These are phyloP conservation scores for Laticauda laticaudata DNA, from an alignment of 2,113 vertebrate species.

Conservation along the genomic window DNA sequence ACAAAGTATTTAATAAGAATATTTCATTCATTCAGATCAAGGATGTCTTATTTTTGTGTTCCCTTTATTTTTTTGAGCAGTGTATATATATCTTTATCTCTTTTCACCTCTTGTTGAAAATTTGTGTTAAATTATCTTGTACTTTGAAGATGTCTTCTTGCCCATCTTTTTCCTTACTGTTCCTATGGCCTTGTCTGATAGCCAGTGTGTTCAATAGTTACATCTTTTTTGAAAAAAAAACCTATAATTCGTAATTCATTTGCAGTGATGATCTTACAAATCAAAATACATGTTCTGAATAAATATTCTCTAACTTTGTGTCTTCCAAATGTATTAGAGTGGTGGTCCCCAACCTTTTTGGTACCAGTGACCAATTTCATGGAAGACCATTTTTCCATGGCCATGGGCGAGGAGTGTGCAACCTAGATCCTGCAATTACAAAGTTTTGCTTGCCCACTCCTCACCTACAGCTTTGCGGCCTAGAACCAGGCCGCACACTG, in stretches of 20 bases:
- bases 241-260: background rate
- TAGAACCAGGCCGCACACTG: no score
- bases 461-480: background rate
- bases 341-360: background rate
- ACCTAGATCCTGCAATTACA: background rate
- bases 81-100: background rate
- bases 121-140: background rate
- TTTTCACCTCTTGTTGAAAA: background rate
- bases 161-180: background rate
- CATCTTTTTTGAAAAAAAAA: background rate
- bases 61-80: no score
- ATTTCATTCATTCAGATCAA: no score
- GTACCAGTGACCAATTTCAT: background rate
- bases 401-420: rapidly evolving
- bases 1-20: no score
- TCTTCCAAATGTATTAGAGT: background rate
- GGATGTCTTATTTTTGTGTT: no score
- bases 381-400: background rate
- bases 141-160: background rate
- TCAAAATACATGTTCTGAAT: background rate
- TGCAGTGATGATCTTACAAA: background rate
- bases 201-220: background rate
- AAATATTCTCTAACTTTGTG: background rate
- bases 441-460: background rate
- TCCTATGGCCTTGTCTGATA: background rate